phyloP scores from a whole-genome alignment of 2,113 vertebrate species.

The Thinocorus orbignyianus region DNA sequence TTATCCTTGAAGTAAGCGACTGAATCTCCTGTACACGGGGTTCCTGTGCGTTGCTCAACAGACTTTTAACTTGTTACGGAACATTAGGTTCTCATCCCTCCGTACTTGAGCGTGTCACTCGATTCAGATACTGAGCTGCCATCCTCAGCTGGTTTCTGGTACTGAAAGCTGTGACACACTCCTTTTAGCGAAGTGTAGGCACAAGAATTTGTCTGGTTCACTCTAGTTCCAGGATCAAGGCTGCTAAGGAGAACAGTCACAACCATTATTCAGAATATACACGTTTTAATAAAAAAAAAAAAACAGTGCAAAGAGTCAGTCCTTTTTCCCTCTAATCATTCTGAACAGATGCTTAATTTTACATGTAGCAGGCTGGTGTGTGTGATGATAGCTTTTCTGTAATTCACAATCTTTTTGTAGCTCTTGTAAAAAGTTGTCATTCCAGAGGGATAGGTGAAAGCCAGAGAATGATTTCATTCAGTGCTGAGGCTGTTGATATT shows the following conservation, averaged over 20 bases:
- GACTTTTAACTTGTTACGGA: not conserved
- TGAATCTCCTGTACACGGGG: not conserved
- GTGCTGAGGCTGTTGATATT: not conserved
- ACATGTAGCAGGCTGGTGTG: not conserved
- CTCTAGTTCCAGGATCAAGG: not conserved
- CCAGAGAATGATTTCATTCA: not conserved
- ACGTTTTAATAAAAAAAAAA: not conserved
- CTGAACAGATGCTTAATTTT: not conserved
- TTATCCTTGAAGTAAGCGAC: not conserved
- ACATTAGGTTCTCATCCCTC: not conserved
- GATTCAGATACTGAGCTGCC: not conserved
- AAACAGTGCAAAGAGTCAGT: not conserved
- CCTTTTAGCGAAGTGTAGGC: not conserved
- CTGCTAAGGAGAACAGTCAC: not conserved
- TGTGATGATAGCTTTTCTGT: not conserved
- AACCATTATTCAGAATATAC: not conserved
- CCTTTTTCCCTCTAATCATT: not conserved
- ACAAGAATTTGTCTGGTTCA: not conserved
- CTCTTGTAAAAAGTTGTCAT: not conserved
- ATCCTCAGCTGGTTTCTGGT: not conserved
- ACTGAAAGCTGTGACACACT: not conserved
- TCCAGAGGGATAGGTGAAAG: not conserved
- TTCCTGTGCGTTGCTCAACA: not conserved
- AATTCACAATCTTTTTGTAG: not conserved
- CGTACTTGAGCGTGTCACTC: not conserved